phyloP scores from a whole-genome alignment of 2,888 invertebrate species.

The Parnassius mnemosyne region DNA sequence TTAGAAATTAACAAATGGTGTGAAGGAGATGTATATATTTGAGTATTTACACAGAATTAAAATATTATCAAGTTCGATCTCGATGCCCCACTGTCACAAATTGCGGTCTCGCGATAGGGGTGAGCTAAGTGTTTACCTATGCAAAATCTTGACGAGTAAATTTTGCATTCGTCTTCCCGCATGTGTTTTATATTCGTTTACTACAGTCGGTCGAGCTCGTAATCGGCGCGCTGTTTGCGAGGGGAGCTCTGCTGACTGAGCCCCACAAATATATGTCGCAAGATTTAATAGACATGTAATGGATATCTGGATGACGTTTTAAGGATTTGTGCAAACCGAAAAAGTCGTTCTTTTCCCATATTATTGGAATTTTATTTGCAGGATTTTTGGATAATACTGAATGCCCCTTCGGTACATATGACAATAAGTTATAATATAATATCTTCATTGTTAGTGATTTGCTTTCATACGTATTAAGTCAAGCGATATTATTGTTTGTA shows the following conservation, averaged over 20 bases:
- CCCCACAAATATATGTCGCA: constrained; percentile 80
- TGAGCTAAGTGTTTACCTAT: constrained; percentile 72
- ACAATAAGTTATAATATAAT: constrained; percentile 32
- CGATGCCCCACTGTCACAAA: constrained; percentile 23
- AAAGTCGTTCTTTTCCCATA: constrained; percentile 75
- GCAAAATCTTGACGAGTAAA: constrained; percentile 78
- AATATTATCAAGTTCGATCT: constrained; percentile 15
- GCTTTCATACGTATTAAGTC: background rate
- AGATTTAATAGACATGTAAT: constrained; percentile 81
- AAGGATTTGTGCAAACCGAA: constrained; percentile 81
- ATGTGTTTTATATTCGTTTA: constrained; percentile 81
- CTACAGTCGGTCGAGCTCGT: constrained; percentile 74
- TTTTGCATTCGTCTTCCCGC: constrained; percentile 78
- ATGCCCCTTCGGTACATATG: constrained; percentile 49
- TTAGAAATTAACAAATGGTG: no score
- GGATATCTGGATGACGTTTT: constrained; percentile 81
- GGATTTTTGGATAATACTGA: constrained; percentile 70
- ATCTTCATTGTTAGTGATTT: constrained; percentile 32
- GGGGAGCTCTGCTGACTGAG: constrained; percentile 75
- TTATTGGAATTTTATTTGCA: constrained; percentile 78
- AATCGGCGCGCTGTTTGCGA: constrained; percentile 78
- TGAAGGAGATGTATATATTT: background rate
- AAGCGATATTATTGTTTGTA: constrained; percentile 13
- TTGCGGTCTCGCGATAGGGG: constrained; percentile 41
- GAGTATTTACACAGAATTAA: constrained; percentile 19